These are phyloP conservation scores for Geotrupes spiniger DNA, from an alignment of 2,888 invertebrate genomes.

Conservation along the genomic window DNA sequence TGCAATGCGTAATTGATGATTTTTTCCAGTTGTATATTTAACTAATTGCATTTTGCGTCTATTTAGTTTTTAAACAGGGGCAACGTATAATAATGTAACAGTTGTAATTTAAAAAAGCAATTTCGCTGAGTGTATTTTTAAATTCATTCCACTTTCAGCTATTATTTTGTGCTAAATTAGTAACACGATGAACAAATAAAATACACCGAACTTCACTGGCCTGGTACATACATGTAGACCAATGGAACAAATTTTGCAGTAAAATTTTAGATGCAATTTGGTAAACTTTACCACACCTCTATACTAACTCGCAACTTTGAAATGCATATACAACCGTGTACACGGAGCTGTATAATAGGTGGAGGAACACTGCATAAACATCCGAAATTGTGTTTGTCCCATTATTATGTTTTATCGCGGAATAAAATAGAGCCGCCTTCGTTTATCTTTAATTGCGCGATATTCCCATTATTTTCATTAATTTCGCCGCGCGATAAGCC, in stretches of 20 bases:
- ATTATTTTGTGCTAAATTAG: conserved; percentile 13
- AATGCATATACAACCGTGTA: conserved; percentile 2
- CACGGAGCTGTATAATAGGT: neutral
- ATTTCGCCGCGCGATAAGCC: too few species aligned
- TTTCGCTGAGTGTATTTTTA: conserved; percentile 15
- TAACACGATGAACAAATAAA: conserved; percentile 6
- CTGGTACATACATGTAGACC: conserved; percentile 1
- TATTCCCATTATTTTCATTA: too few species aligned
- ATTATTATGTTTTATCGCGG: too few species aligned
- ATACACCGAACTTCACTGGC: neutral
- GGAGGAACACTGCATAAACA: neutral
- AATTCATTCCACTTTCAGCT: conserved; percentile 10
- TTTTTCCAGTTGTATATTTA: conserved; percentile 1
- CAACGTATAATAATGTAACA: conserved; percentile 4
- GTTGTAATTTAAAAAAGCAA: conserved; percentile 15
- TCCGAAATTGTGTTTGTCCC: too few species aligned
- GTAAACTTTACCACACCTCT: neutral
- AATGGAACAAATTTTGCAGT: conserved; percentile 3
- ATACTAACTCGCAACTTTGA: too few species aligned
- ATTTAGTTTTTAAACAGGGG: conserved; percentile 1
- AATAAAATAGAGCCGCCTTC: too few species aligned
- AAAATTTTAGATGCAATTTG: conserved; percentile 4
- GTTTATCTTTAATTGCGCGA: too few species aligned
- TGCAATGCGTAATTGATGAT: too few species aligned
- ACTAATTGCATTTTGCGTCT: conserved; percentile 10